phyloP scores from a whole-genome alignment of 2,797 vertebrate genomes.

The Spondyliosoma cantharus region DNA sequence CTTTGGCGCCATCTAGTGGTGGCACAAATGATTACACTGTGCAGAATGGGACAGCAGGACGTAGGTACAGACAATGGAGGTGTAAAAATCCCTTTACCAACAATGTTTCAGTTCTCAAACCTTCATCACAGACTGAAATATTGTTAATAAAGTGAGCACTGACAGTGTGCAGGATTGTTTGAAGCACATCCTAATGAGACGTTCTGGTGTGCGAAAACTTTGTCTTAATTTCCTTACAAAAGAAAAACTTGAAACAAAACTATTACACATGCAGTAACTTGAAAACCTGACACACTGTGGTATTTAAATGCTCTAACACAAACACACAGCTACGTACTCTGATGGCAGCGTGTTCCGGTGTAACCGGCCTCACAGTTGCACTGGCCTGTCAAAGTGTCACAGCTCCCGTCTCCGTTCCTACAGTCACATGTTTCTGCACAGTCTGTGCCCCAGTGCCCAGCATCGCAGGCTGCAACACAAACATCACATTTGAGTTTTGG shows the following conservation, averaged over 20 bases:
- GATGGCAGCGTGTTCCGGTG: constrained; percentile 85
- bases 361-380: constrained; percentile 92
- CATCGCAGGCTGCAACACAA: constrained; percentile 86
- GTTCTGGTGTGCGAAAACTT: background rate
- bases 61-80: too few species aligned
- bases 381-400: constrained; percentile 84
- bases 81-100: background rate
- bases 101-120: background rate
- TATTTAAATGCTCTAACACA: background rate
- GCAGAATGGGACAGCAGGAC: background rate
- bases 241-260: background rate
- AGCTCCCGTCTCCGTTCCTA: constrained; percentile 85
- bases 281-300: background rate
- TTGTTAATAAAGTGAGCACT: background rate
- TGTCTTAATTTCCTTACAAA: background rate
- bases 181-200: background rate
- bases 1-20: constrained; percentile 37
- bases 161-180: background rate
- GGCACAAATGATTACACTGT: background rate
- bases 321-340: constrained; percentile 82
- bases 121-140: background rate
- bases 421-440: constrained; percentile 88
- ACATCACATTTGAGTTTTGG: background rate
- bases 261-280: background rate
- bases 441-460: constrained; percentile 88